Evolutionary conservation across 2,797 vertebrate species (phyloP).

Genomic region (Clarias laeviceps): DNA sequence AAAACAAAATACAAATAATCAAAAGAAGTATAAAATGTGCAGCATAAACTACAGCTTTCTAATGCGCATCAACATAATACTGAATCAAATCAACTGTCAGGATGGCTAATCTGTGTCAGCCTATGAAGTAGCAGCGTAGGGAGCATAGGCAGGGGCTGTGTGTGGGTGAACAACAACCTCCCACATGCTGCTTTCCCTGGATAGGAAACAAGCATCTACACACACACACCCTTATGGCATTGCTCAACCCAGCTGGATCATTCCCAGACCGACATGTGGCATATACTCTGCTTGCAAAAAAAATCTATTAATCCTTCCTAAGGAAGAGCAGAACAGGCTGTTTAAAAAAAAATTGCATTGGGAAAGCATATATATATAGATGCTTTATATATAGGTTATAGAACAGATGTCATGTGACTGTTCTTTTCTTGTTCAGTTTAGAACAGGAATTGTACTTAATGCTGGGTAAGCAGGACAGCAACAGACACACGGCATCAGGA

Average conservation of each 20-base stretch:
- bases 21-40: neutral
- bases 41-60: neutral
- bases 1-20: too few relatives aligned
- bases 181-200: conserved; percentile 27
- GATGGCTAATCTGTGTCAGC: neutral
- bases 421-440: neutral
- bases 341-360: neutral
- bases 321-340: conserved; percentile 5
- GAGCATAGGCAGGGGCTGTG: conserved; percentile 12
- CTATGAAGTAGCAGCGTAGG: conserved; percentile 13
- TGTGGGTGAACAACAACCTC: conserved; percentile 38
- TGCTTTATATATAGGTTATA: too few relatives aligned
- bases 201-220: conserved; percentile 21
- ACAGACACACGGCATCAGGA: neutral
- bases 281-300: conserved; percentile 16
- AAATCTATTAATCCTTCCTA: conserved; percentile 28
- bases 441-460: neutral
- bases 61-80: neutral
- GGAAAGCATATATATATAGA: too few relatives aligned
- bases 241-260: conserved; percentile 24
- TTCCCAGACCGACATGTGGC: conserved; percentile 23
- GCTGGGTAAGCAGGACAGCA: neutral
- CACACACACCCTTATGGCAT: conserved; percentile 46
- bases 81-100: neutral
- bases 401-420: neutral